phyloP scores from a whole-genome alignment of 2,888 invertebrate genomes.

The Zygaena filipendulae region DNA sequence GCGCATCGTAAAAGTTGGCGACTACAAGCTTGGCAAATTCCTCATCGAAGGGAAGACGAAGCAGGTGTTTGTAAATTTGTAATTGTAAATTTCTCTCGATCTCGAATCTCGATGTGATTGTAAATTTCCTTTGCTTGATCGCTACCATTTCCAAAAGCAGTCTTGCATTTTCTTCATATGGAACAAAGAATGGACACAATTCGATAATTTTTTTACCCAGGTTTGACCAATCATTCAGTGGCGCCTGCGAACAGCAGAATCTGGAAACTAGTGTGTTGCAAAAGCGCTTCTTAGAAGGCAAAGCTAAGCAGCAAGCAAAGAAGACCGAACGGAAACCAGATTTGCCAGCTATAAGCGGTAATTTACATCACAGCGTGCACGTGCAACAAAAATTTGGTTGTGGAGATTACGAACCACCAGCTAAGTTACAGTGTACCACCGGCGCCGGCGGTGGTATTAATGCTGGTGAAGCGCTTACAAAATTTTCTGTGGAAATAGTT shows the following conservation, averaged over 20 bases:
- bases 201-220: no score
- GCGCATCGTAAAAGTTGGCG: no score
- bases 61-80: no score
- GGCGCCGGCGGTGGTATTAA: constrained; percentile 46
- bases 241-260: constrained; percentile 89
- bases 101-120: no score
- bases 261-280: constrained; percentile 89
- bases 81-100: no score
- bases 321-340: constrained; percentile 73
- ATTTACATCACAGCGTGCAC: constrained; percentile 79
- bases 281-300: constrained; percentile 91
- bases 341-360: constrained; percentile 55
- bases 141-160: no score
- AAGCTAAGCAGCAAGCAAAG: constrained; percentile 88
- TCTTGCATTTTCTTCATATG: no score
- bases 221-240: constrained; percentile 88
- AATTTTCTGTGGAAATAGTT: constrained; percentile 93
- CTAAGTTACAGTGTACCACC: constrained; percentile 72
- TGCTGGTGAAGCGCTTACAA: constrained; percentile 67
- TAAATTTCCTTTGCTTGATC: no score
- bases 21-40: no score
- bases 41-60: no score
- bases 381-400: constrained; percentile 89
- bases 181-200: no score
- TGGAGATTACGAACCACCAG: constrained; percentile 80